A percentile compares a stretch with the other conserved stretches of the same genome.
These are phyloP conservation scores for Anodontia alba DNA, from an alignment of 2,888 invertebrate species.

Conservation along the genomic window DNA sequence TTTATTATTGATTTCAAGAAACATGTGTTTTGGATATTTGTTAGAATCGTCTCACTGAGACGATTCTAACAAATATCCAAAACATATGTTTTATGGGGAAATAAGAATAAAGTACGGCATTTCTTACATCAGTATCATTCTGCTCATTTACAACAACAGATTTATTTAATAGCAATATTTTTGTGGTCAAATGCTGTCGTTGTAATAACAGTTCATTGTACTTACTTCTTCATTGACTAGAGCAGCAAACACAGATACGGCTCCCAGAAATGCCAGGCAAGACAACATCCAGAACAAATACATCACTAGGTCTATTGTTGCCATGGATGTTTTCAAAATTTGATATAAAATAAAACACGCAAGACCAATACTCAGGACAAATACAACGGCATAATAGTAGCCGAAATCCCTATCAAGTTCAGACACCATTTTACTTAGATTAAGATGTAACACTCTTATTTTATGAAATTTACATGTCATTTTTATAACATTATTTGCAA, in stretches of 20 bases:
- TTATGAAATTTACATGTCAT: neutral
- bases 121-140: no score
- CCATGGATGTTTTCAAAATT: slow-evolving; percentile 21
- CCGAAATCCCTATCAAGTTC: neutral
- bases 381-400: neutral
- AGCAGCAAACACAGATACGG: slow-evolving; percentile 23
- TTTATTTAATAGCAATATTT: no score
- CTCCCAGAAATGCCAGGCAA: neutral
- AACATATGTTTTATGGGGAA: no score
- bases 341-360: slow-evolving; percentile 25
- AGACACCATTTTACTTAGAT: slow-evolving; percentile 1
- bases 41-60: no score
- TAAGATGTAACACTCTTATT: neutral
- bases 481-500: neutral
- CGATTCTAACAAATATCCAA: no score
- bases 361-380: neutral
- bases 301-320: slow-evolving; percentile 11
- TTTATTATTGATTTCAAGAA: no score
- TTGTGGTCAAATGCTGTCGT: no score
- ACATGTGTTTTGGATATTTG: no score
- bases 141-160: no score
- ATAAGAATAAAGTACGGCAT: no score
- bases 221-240: slow-evolving; percentile 32
- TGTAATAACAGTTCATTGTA: no score
- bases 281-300: slow-evolving; percentile 22